Evolutionary conservation across 2,797 vertebrate genomes (phyloP), one percentile per base, ranked within the genome.

Genomic region (Hemibagrus guttatus): DNA sequence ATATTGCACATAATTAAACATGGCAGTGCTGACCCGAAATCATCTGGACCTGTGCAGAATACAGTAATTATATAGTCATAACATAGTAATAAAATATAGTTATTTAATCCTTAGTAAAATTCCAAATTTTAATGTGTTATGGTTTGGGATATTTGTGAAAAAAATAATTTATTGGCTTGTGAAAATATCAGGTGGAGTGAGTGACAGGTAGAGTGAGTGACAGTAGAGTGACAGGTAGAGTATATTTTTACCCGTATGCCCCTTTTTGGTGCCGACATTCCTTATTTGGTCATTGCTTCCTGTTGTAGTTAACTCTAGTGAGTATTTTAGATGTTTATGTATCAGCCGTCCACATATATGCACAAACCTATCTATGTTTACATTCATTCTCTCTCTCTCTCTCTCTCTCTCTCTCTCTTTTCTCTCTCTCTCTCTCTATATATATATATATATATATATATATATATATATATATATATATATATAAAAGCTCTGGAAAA

Each of bases 251-350:
- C 3, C 9, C 17, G 3, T 42, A 2, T 72, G 19, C 42, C 19
- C 3, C 8, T 3, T 72, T 42, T 46, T 42, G 17, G 42, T 42
- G 19, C 23, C 19, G 2, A 4, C 39, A 71, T 42, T 42, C 39
- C 69, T 72, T 46, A 72, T 72, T 46, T 72, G 69, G 69, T 72
- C 69, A 46, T 72, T 42, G 69, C 26, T 72, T 69, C 68, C 68
- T 49, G 3, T 46, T 26, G 14, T 39, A 3, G 6, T 23, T 19
- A 6, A 14, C 61, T 68, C 5, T 68, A 31, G 13, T 46, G 17
- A 71, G 11, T 71, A 35, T 35, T 21, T 71, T 2, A n/a, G n/a
- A n/a, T n/a, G n/a, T n/a, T n/a, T n/a, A n/a, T n/a, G n/a, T n/a
- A n/a, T n/a, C n/a, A n/a, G n/a, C n/a, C n/a, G n/a, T n/a, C n/a